Evolutionary conservation across 2,113 vertebrate species (phyloP), one percentile per base, ranked within the genome.

Genomic region (Herpetotheres cachinnans): DNA sequence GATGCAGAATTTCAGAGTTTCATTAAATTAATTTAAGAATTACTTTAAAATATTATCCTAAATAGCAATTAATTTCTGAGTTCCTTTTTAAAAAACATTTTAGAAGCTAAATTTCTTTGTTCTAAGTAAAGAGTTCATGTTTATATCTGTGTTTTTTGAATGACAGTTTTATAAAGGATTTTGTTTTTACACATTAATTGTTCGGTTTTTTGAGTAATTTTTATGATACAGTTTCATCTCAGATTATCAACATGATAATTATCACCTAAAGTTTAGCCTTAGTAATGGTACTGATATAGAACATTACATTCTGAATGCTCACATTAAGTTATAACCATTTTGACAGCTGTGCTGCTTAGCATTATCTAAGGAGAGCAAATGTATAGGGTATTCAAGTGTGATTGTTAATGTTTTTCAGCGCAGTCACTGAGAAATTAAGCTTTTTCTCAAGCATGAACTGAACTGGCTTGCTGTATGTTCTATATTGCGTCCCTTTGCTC

Each of bases 261-360:
- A 97, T 74, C 94, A 97, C 94, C 96, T 96, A 93, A 95, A 96
- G 87, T 97, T 98, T 97, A 97, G 85, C 90, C 84, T 97, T 73
- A 96, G 94, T 82, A 97, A 16, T 70, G 52, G 78, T 91, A 91
- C 76, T 36, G 66, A 94, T 96, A 94, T 80, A 96, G 95, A 98
- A 97, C 95, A 93, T 92, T 95, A 85, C 83, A 92, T 97, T 97
- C 96, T 92, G 95, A 98, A 91, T 46, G 26, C 91, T 94, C 93
- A 96, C 91, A 96, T 97, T 97, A 97, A 97, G 97, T 98, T 97
- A 96, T 94, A 97, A 95, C 96, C 71, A 90, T 97, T 97, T 97
- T 98, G 96, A 97, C 96, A 97, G 95, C 96, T 97, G 86, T 96
- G 82, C 81, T 97, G 84, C 93, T 96, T 91, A 89, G 56, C 78